Conservation (phyloP, 2,113 vertebrate species). For the Zosterops lateralis region DNA sequence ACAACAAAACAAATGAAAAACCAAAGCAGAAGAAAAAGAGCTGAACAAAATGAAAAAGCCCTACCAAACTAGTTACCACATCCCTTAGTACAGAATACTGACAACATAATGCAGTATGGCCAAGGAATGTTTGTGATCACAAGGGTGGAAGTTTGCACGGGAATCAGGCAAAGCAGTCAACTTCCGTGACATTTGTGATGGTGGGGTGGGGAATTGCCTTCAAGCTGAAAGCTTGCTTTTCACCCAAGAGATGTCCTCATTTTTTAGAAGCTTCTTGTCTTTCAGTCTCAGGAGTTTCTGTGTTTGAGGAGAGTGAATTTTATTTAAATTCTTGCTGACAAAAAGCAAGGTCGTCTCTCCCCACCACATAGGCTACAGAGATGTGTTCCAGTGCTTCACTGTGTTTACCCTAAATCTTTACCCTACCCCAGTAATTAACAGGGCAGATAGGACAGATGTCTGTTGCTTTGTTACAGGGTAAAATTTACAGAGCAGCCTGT, state of each 20-base stretch:
- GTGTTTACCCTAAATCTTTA: not conserved
- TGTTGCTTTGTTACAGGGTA: not conserved
- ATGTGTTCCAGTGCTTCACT: not conserved
- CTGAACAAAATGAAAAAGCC: not conserved
- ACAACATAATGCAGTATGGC: not conserved
- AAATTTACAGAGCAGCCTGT: not conserved
- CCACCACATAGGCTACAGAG: accelerated
- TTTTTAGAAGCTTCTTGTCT: not conserved
- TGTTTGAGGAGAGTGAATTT: not conserved
- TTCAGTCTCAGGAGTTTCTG: not conserved
- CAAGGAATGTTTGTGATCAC: not conserved
- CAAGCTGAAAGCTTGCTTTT: not conserved
- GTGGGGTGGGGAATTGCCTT: not conserved
- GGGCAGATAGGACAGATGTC: not conserved
- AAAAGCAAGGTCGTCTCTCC: not conserved
- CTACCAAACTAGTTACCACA: not conserved
- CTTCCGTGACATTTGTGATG: not conserved
- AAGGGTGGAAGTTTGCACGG: not conserved
- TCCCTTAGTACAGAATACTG: not conserved
- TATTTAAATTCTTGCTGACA: not conserved
- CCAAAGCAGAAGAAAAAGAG: not conserved
- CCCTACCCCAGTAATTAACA: not conserved
- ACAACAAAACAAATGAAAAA: not conserved
- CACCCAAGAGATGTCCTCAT: not conserved
- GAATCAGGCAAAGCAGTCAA: not conserved